Evolutionary conservation across 1,140 invertebrate species (phyloP).

Genomic region (Pollicipes pollicipes): DNA sequence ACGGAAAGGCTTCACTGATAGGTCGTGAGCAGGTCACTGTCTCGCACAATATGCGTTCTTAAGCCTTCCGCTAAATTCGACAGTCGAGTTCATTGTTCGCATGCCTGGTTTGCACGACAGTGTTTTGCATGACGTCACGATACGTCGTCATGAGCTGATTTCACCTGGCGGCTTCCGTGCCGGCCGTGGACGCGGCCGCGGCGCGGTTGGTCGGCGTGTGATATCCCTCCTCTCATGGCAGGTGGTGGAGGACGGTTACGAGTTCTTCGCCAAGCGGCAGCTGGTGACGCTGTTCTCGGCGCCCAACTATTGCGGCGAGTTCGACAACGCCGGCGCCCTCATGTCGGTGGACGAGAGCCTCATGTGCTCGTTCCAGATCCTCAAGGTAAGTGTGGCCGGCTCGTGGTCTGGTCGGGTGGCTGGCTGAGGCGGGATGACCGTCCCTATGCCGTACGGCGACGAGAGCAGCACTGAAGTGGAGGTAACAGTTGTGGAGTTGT

Average conservation of each 20-base stretch:
- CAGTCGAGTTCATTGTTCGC: neutral
- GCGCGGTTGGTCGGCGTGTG: neutral
- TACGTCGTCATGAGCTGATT: neutral
- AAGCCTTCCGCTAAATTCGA: neutral
- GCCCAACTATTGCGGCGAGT: slow-evolving; percentile 98
- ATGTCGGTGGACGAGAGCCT: slow-evolving; percentile 99
- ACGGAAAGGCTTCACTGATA: no score
- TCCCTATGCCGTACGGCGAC: no score
- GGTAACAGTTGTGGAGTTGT: neutral
- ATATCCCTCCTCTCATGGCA: slow-evolving; percentile 24
- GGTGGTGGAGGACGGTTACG: slow-evolving; percentile 95
- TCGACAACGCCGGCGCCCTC: slow-evolving; percentile 99
- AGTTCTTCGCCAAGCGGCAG: slow-evolving; percentile 96
- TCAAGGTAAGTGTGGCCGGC: slow-evolving; percentile 5
- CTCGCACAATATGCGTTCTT: no score
- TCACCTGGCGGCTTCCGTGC: neutral
- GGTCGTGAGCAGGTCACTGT: no score
- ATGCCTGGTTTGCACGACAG: neutral
- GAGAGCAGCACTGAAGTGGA: no score
- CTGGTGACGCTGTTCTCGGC: slow-evolving; percentile 88
- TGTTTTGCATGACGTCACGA: neutral
- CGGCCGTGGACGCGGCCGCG: no score
- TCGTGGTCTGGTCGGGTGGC: neutral
- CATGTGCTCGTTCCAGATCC: slow-evolving; percentile 89
- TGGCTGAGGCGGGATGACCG: no score